phyloP scores from a whole-genome alignment of 2,113 vertebrate genomes.

The Mirounga angustirostris region DNA sequence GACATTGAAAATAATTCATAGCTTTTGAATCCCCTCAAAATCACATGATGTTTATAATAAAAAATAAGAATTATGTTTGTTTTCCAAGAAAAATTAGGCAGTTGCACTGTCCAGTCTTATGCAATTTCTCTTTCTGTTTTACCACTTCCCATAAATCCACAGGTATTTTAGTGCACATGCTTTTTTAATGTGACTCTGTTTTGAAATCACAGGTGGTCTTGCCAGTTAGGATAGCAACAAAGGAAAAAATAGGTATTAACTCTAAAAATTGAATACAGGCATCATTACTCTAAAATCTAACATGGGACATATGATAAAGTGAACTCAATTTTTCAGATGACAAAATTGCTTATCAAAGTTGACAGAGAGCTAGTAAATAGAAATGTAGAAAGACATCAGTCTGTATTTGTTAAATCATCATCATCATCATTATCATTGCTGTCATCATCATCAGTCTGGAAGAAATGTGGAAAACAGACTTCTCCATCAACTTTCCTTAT shows the following conservation, averaged over 20 bases:
- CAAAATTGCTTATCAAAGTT: not conserved
- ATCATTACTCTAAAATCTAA: not conserved
- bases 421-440: not conserved
- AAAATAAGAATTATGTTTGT: slow-evolving; percentile 25
- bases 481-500: not conserved
- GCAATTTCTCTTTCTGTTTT: slow-evolving; percentile 6
- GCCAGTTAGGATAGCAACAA: not conserved
- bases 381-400: not conserved
- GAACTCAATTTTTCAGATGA: not conserved
- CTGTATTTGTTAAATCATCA: not conserved
- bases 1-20: not conserved
- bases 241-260: not conserved
- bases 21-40: not conserved
- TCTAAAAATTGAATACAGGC: not conserved
- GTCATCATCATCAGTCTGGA: not conserved
- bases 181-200: not conserved
- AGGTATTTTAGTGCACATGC: not conserved
- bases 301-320: not conserved
- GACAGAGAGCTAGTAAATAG: not conserved
- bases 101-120: not conserved
- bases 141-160: not conserved
- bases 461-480: not conserved
- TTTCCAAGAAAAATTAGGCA: slow-evolving; percentile 21
- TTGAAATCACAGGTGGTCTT: slow-evolving; percentile 8
- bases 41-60: not conserved